Evolutionary conservation across 2,888 invertebrate species (phyloP).

Genomic region (Ramazzottius varieornatus): DNA sequence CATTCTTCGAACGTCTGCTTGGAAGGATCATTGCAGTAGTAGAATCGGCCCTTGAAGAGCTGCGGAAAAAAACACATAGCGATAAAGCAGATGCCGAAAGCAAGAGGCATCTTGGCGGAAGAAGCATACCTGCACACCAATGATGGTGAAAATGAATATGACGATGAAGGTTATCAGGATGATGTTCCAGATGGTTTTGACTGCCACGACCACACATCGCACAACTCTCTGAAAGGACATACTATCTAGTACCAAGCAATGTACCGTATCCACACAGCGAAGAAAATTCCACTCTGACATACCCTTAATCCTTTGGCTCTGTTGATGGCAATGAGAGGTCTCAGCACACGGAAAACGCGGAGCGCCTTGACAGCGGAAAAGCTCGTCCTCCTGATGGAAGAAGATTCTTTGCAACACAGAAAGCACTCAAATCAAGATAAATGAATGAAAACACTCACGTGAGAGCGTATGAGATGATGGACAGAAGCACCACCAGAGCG

Average conservation of each 20-base stretch:
- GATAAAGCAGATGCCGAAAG: neutral
- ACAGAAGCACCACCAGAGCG: slow-evolving; percentile 88
- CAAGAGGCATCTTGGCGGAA: too few species aligned
- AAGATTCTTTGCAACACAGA: neutral
- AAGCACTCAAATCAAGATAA: neutral
- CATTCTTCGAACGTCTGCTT: slow-evolving; percentile 72
- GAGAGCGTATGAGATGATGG: slow-evolving; percentile 71
- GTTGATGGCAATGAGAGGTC: slow-evolving; percentile 95
- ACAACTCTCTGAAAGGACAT: slow-evolving; percentile 21
- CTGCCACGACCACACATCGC: slow-evolving; percentile 57
- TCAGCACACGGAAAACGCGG: slow-evolving; percentile 71
- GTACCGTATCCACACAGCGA: neutral
- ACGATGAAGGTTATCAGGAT: slow-evolving; percentile 23
- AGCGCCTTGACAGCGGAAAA: slow-evolving; percentile 95
- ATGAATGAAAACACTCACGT: slow-evolving; percentile 35
- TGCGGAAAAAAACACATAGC: slow-evolving; percentile 83
- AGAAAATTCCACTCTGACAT: slow-evolving; percentile 16
- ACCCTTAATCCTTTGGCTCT: slow-evolving; percentile 98
- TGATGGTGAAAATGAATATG: neutral
- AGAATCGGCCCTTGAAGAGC: slow-evolving; percentile 90
- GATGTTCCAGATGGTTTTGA: slow-evolving; percentile 55
- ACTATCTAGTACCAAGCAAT: too few species aligned
- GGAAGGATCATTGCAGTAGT: slow-evolving; percentile 69
- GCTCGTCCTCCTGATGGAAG: neutral
- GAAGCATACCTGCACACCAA: slow-evolving; percentile 1